Evolutionary conservation across 2,797 vertebrate genomes (phyloP).

Genomic region (Manis crassicaudata): DNA sequence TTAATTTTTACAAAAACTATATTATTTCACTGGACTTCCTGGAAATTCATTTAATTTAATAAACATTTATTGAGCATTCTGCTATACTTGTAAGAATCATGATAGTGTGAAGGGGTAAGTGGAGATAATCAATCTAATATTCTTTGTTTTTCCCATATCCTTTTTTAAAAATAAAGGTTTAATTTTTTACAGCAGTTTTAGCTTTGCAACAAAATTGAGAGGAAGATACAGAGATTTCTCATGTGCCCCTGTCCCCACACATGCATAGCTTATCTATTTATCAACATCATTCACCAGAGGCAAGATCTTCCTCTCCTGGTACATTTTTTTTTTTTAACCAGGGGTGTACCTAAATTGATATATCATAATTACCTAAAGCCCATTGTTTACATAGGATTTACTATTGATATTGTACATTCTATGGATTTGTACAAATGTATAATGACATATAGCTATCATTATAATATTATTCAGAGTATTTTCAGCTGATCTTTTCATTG

Average conservation of each 20-base stretch:
- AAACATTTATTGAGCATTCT: not conserved
- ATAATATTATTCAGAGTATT: not conserved
- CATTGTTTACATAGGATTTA: not conserved
- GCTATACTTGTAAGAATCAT: not conserved
- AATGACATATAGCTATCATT: not conserved
- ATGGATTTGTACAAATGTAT: not conserved
- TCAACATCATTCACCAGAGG: not conserved
- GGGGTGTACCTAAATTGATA: not conserved
- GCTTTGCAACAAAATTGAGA: not conserved
- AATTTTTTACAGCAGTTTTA: not conserved
- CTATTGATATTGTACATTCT: not conserved
- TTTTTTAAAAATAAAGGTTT: not conserved
- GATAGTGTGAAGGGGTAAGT: not conserved
- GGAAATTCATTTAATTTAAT: conserved; percentile 5
- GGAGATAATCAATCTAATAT: not conserved
- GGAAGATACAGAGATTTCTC: not conserved
- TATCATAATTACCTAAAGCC: not conserved
- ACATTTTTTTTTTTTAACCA: not conserved
- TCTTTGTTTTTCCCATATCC: not conserved
- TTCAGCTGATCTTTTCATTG: not conserved
- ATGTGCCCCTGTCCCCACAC: not conserved
- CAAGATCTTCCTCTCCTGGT: not conserved
- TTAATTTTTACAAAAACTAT: not conserved
- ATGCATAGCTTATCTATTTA: not conserved
- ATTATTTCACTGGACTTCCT: not conserved